A percentile compares a stretch with the other conserved stretches of the same genome.
These are phyloP conservation scores for Glandiceps talaboti DNA, from an alignment of 53 echinoderm and acorn worm genomes.

Conservation along the genomic window DNA sequence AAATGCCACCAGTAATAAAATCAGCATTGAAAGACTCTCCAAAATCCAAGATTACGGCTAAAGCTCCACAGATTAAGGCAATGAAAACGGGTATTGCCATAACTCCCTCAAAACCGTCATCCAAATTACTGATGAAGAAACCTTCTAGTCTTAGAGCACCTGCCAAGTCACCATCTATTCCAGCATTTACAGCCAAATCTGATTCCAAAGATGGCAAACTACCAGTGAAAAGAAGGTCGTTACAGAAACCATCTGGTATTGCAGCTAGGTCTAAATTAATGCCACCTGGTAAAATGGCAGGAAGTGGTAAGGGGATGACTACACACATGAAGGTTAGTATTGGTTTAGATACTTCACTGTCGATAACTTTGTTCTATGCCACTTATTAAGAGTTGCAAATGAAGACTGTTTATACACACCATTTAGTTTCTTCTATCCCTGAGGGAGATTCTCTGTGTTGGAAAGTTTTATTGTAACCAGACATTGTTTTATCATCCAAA, in stretches of 20 bases:
- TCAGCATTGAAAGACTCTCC: background rate
- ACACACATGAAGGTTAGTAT: too few relatives aligned
- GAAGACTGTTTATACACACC: too few relatives aligned
- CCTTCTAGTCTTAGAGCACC: constrained; percentile 1
- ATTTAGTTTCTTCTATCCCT: too few relatives aligned
- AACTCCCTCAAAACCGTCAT: background rate
- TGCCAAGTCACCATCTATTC: background rate
- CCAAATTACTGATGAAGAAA: background rate
- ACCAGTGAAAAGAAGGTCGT: constrained; percentile 19
- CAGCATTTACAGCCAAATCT: background rate
- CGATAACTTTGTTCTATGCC: too few relatives aligned
- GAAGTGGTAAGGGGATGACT: too few relatives aligned
- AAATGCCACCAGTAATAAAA: constrained; percentile 18
- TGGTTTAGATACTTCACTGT: too few relatives aligned
- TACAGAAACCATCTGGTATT: constrained; percentile 14
- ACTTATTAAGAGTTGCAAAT: too few relatives aligned
- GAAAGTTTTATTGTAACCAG: too few relatives aligned
- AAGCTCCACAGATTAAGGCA: background rate
- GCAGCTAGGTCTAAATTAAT: constrained; percentile 14
- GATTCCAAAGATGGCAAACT: constrained; percentile 16
- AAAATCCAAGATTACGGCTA: background rate
- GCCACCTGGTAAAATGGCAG: constrained; percentile 16
- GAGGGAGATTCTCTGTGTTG: too few relatives aligned
- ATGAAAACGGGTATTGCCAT: background rate
- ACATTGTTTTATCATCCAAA: too few relatives aligned